Percentiles rank a stretch among this genome's conserved stretches.
Evolutionary conservation across 92 coral and sea anemone genomes (phyloP).

Genomic region (Phenganax subtilis): DNA sequence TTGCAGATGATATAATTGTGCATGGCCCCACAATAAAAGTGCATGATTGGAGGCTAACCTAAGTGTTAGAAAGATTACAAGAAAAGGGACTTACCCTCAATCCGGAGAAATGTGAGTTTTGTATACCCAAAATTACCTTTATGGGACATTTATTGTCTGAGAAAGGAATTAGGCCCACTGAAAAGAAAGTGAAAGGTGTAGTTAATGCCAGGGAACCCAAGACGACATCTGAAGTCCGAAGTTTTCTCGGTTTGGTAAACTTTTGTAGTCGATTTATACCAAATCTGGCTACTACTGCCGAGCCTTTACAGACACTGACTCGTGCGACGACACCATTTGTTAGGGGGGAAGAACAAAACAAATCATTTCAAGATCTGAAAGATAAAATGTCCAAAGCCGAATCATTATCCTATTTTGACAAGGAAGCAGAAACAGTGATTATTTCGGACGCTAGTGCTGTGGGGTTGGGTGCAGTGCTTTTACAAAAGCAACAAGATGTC

Average conservation of each 20-base stretch:
- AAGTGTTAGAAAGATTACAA: slow-evolving; percentile 40
- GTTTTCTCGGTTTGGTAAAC: slow-evolving; percentile 1
- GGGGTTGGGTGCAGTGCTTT: slow-evolving; percentile 42
- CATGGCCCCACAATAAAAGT: slow-evolving; percentile 48
- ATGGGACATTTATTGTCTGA: slow-evolving; percentile 52
- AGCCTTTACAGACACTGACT: background rate
- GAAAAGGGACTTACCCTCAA: slow-evolving; percentile 45
- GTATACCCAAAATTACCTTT: slow-evolving; percentile 47
- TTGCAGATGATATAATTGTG: slow-evolving; percentile 51
- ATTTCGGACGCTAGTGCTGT: slow-evolving; percentile 27
- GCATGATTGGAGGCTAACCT: slow-evolving; percentile 47
- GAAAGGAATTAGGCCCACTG: slow-evolving; percentile 52
- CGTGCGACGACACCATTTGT: slow-evolving; percentile 18
- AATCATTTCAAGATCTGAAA: slow-evolving; percentile 44
- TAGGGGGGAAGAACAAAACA: slow-evolving; percentile 34
- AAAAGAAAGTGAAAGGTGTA: slow-evolving; percentile 53
- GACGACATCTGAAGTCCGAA: background rate
- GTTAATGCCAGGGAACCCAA: background rate
- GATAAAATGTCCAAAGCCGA: slow-evolving; percentile 27
- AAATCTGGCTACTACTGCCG: slow-evolving; percentile 4
- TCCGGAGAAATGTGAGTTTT: slow-evolving; percentile 49
- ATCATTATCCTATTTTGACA: slow-evolving; percentile 1
- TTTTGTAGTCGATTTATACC: slow-evolving; percentile 16
- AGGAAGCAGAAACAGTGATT: slow-evolving; percentile 5
- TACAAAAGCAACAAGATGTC: slow-evolving; percentile 37